phyloP scores from a whole-genome alignment of 2,888 invertebrate genomes.

The Sisyra terminalis region DNA sequence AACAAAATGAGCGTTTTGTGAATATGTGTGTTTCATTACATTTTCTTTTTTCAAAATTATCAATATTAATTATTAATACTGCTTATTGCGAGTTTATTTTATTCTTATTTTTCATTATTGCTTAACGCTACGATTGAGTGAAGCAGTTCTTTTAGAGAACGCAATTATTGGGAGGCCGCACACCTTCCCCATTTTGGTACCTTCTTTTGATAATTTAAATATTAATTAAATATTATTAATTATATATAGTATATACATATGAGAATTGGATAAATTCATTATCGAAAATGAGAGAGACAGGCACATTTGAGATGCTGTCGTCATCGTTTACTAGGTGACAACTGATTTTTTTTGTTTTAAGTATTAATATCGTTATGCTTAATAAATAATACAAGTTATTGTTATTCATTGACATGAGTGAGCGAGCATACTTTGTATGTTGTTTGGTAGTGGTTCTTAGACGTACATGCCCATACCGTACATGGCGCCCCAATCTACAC shows the following conservation, averaged over 20 bases:
- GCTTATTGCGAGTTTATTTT: constrained; percentile 29
- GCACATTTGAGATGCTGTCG: neutral
- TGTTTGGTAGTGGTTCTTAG: constrained; percentile 27
- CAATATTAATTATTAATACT: constrained; percentile 23
- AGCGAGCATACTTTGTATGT: neutral
- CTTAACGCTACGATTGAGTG: constrained; percentile 26
- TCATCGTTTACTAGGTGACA: no score
- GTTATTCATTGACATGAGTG: no score
- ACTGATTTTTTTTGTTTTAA: no score
- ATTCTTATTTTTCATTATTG: constrained; percentile 22
- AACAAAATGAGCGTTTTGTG: neutral
- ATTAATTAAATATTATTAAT: neutral
- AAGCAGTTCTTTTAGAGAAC: constrained; percentile 11
- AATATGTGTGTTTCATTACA: no score
- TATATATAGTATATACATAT: neutral
- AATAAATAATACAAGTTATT: no score
- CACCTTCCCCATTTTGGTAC: neutral
- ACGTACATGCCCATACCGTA: constrained; percentile 90
- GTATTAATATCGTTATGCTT: no score
- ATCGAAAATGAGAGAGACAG: constrained; percentile 3
- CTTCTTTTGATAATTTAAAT: neutral
- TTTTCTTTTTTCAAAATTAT: neutral
- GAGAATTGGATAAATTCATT: neutral
- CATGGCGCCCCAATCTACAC: constrained; percentile 82
- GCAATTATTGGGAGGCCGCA: neutral